Percentiles rank a stretch among this genome's conserved stretches.
phyloP scores from a whole-genome alignment of 2,888 invertebrate species.

The Prosapia bicincta region DNA sequence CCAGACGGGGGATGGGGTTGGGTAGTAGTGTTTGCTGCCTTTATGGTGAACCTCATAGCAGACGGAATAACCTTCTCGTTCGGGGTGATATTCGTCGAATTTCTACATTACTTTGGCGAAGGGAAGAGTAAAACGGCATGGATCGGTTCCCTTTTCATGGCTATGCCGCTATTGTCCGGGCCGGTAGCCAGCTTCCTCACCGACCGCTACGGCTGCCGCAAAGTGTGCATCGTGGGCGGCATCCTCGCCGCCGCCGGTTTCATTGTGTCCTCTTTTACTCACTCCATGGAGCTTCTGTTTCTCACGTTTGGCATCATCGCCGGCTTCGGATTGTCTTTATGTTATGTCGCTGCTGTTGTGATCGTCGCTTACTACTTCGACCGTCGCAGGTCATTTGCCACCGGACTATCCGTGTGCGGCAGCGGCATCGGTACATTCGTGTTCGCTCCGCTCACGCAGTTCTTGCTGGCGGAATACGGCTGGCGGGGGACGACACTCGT shows the following conservation, averaged over 20 bases:
- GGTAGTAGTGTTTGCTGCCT: conserved; percentile 86
- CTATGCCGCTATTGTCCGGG: conserved; percentile 82
- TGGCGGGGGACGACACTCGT: conserved; percentile 84
- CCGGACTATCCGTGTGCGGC: conserved; percentile 82
- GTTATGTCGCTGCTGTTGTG: conserved; percentile 87
- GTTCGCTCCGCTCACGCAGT: conserved; percentile 75
- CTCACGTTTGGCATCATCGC: conserved; percentile 80
- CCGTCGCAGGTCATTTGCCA: conserved; percentile 77
- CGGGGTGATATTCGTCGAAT: conserved; percentile 83
- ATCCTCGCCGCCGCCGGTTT: conserved; percentile 73
- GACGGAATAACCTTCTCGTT: conserved; percentile 92
- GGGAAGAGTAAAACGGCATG: conserved; percentile 84
- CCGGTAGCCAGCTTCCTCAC: conserved; percentile 82
- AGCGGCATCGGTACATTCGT: conserved; percentile 86
- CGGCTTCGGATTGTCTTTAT: conserved; percentile 80
- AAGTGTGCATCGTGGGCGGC: conserved; percentile 74
- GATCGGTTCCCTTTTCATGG: conserved; percentile 88
- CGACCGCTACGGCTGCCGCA: conserved; percentile 75
- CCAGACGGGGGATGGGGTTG: conserved; percentile 93
- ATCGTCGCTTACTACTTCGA: conserved; percentile 90
- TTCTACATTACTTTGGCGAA: conserved; percentile 79
- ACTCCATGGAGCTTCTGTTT: conserved; percentile 73
- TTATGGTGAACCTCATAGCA: conserved; percentile 85
- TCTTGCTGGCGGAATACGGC: conserved; percentile 70
- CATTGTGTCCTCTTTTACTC: conserved; percentile 68